Conservation (phyloP, 2,113 vertebrate genomes). For the Syngnathus floridae region DNA sequence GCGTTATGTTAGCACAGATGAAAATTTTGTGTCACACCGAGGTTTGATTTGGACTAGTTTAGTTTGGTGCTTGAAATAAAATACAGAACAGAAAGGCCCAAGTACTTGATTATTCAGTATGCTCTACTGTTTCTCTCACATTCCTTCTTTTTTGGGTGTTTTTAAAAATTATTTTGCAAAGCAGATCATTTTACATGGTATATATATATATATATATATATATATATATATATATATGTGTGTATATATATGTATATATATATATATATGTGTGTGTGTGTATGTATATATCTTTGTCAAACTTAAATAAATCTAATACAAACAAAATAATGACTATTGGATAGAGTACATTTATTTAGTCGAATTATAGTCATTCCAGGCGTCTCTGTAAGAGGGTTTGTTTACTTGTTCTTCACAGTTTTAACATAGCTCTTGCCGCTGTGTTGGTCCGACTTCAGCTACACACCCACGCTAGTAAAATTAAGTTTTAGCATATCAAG, state of each 20-base stretch:
- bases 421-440: not conserved
- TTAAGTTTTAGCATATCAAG: not conserved
- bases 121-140: not conserved
- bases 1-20: conserved; percentile 1
- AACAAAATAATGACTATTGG: no score
- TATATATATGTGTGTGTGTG: no score
- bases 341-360: not conserved
- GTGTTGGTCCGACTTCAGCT: not conserved
- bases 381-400: not conserved
- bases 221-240: no score
- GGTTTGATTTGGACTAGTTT: conserved; percentile 32
- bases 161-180: no score
- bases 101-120: not conserved
- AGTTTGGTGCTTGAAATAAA: conserved; percentile 5
- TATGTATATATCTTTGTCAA: no score
- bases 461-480: not conserved
- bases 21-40: conserved; percentile 10
- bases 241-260: no score
- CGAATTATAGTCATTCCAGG: not conserved
- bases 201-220: not conserved
- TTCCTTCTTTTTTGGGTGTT: not conserved
- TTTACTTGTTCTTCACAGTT: not conserved
- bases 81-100: not conserved
- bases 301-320: no score
- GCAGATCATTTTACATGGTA: no score